phyloP scores from a whole-genome alignment of 1,140 invertebrate species.

The Diorhabda sublineata region DNA sequence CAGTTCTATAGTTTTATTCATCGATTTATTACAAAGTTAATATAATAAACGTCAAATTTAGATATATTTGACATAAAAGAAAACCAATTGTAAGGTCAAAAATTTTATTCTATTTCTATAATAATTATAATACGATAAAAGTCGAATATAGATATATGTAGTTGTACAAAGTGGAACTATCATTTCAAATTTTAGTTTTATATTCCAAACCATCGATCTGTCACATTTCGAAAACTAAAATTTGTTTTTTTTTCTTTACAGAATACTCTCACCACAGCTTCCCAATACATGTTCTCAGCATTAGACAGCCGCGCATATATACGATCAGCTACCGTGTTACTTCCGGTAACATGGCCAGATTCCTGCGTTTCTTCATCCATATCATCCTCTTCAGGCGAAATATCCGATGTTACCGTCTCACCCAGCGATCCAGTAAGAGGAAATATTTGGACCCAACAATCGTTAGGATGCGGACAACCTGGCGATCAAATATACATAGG shows the following conservation, averaged over 20 bases:
- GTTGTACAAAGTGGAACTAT: too few species aligned
- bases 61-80: too few species aligned
- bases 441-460: conserved; percentile 57
- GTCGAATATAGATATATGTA: too few species aligned
- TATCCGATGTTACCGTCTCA: conserved; percentile 52
- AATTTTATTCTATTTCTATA: too few species aligned
- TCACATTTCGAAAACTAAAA: too few species aligned
- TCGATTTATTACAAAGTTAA: too few species aligned
- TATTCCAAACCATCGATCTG: too few species aligned
- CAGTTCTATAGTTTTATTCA: too few species aligned
- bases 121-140: too few species aligned
- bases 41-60: too few species aligned
- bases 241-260: conserved; percentile 42
- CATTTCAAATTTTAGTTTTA: too few species aligned
- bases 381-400: conserved; percentile 47
- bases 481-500: conserved; percentile 59
- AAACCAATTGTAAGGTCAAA: too few species aligned
- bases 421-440: conserved; percentile 52
- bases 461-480: conserved; percentile 53
- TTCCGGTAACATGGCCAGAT: conserved; percentile 54
- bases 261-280: conserved; percentile 50
- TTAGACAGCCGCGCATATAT: conserved; percentile 54
- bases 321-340: conserved; percentile 51
- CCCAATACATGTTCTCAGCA: conserved; percentile 52
- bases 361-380: conserved; percentile 46